A percentile compares a stretch with the other conserved stretches of the same genome.
Evolutionary conservation across 2,888 invertebrate species (phyloP).

Genomic region (Drosophila nr. perissopoda): DNA sequence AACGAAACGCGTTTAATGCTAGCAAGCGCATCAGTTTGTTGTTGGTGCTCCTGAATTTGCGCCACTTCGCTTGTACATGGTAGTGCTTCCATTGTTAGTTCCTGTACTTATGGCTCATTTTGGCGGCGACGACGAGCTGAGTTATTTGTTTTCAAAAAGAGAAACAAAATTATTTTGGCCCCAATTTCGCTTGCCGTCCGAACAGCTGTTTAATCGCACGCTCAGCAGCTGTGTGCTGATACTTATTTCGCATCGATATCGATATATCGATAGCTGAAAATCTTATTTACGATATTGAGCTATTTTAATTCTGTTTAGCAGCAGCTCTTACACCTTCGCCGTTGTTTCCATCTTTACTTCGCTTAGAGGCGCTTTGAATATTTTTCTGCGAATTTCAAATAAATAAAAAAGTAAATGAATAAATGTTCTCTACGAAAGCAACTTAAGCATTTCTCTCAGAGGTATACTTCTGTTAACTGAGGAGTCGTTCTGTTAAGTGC

Average conservation of each 20-base stretch:
- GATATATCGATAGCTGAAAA: slow-evolving; percentile 28
- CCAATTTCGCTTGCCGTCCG: slow-evolving; percentile 21
- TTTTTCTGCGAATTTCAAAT: neutral
- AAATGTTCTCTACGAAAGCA: too few species aligned
- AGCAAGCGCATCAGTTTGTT: slow-evolving; percentile 29
- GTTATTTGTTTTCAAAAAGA: slow-evolving; percentile 36
- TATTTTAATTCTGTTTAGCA: neutral
- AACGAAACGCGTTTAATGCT: slow-evolving; percentile 49
- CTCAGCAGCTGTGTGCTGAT: slow-evolving; percentile 32
- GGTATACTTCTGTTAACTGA: neutral
- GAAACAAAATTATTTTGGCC: slow-evolving; percentile 25
- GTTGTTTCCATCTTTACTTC: neutral
- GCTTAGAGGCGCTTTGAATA: neutral
- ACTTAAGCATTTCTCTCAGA: neutral
- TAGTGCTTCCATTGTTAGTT: slow-evolving; percentile 59
- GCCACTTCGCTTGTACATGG: slow-evolving; percentile 47
- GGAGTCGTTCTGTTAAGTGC: slow-evolving; percentile 7
- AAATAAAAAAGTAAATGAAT: neutral
- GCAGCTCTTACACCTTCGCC: neutral
- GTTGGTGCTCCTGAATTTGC: slow-evolving; percentile 39
- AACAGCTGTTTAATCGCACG: slow-evolving; percentile 60
- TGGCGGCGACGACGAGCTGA: slow-evolving; percentile 21
- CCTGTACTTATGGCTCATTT: slow-evolving; percentile 37
- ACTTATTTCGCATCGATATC: slow-evolving; percentile 15
- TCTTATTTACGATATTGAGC: neutral